Conservation (phyloP, 2,113 vertebrate genomes). For the Asarcornis scutulata region DNA sequence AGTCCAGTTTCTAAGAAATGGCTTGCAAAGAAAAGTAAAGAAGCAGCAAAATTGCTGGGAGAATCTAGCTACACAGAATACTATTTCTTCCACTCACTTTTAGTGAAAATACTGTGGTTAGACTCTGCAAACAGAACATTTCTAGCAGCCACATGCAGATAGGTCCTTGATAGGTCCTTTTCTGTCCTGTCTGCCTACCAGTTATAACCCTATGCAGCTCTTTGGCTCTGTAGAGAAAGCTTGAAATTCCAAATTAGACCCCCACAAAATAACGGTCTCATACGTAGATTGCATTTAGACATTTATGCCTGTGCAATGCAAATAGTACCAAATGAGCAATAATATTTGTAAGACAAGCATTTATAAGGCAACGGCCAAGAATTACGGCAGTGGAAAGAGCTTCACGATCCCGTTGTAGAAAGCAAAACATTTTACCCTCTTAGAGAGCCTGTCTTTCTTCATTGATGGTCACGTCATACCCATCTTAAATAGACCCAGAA, state of each 20-base stretch:
- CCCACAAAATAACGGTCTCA: neutral
- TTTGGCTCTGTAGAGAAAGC: neutral
- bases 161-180: neutral
- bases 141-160: neutral
- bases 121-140: neutral
- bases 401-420: constrained; percentile 13
- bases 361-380: neutral
- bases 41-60: neutral
- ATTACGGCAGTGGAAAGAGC: neutral
- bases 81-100: neutral
- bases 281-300: neutral
- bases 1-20: neutral
- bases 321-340: neutral
- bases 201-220: neutral
- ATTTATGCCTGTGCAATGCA: neutral
- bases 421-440: constrained; percentile 4
- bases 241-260: neutral
- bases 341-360: constrained; percentile 15
- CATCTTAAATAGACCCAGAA: constrained; percentile 26
- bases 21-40: neutral
- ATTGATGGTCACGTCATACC: constrained; percentile 35
- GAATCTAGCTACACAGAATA: neutral
- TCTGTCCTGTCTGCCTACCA: neutral
- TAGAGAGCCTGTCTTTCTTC: constrained; percentile 32
- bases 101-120: neutral